These are phyloP conservation scores for Pao palembangensis DNA, from an alignment of 2,113 vertebrate species.

Conservation along the genomic window DNA sequence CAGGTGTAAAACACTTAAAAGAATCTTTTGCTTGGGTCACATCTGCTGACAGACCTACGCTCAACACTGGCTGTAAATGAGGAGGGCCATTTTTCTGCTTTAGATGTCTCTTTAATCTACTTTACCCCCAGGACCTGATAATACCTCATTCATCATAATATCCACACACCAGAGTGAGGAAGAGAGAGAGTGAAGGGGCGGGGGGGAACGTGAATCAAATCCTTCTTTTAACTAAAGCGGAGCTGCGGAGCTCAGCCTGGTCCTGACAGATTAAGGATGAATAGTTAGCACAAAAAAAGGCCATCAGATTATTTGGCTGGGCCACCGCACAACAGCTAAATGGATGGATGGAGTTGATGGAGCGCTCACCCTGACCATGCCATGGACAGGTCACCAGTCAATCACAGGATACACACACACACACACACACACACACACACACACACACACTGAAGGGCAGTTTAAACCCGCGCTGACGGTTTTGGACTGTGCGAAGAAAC, in stretches of 20 bases:
- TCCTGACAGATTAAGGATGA: conserved; percentile 61
- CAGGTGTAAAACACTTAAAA: neutral
- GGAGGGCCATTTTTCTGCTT: conserved; percentile 50
- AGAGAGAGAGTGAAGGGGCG: conserved; percentile 18
- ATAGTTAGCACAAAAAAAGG: conserved; percentile 54
- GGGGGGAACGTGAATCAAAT: conserved; percentile 32
- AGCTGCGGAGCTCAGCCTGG: conserved; percentile 47
- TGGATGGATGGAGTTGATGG: neutral
- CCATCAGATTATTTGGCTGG: conserved; percentile 54
- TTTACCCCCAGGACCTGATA: conserved; percentile 62
- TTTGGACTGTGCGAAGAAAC: too few relatives aligned
- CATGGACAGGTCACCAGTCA: too few relatives aligned
- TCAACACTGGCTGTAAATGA: conserved; percentile 47
- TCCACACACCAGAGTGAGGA: conserved; percentile 28
- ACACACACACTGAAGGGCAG: too few relatives aligned
- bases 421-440: too few relatives aligned
- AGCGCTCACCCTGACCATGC: neutral
- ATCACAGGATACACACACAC: too few relatives aligned
- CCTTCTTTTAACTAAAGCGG: conserved; percentile 62
- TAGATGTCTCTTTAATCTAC: conserved; percentile 61
- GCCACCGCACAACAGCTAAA: conserved; percentile 44
- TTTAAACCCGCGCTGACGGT: too few relatives aligned
- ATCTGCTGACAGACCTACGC: conserved; percentile 37
- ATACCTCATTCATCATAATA: conserved; percentile 61
- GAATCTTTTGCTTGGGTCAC: conserved; percentile 13